Evolutionary conservation across 2,113 vertebrate species (phyloP), one percentile per base, ranked within the genome.

Genomic region (Protomyctophum bolini): DNA sequence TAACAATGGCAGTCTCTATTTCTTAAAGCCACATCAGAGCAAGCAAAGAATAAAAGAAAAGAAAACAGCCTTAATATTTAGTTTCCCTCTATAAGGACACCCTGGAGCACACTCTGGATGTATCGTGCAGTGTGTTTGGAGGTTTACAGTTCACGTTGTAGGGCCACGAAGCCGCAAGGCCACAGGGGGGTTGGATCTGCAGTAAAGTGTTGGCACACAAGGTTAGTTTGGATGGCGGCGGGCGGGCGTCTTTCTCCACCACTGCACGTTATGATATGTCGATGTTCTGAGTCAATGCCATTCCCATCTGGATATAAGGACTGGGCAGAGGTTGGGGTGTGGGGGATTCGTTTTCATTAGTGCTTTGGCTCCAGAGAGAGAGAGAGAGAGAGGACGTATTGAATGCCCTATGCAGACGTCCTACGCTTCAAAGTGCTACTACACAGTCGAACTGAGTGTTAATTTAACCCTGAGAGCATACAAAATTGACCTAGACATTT

Each of bases 241-340:
- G 29, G 52, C 48, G 46, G 52, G 63, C 77, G 75, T 60, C 81
- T 87, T 81, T 86, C 71, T 82, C 62, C 80, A 69, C 71, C 63
- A 68, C 62, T 75, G 73, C 70, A 73, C 54, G 8, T 86, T 77
- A 83, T 2, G 54, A 80, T 87, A 77, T 64, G 80, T 82, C 64
- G 72, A 48, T 82, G 51, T 80, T 89, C 64, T 75, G 83, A 77
- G 68, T 85, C 70, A 70, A 76, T 64, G 80, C 68, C 54, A 68
- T 70, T 85, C 63, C 50, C 73, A 75, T 79, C 57, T 76, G 67
- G 71, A 79, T 69, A 66, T 70, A 52, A 4, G 46, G 54, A 29
- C 28, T 67, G 75, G 82, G 64, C 58, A 49, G 57, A 66, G 59
- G 6, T 67, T 60, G 51, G 33, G 33, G 33, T 33, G 33, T 33